These are phyloP conservation scores for Solea senegalensis DNA, from an alignment of 2,113 vertebrate genomes.

Conservation along the genomic window DNA sequence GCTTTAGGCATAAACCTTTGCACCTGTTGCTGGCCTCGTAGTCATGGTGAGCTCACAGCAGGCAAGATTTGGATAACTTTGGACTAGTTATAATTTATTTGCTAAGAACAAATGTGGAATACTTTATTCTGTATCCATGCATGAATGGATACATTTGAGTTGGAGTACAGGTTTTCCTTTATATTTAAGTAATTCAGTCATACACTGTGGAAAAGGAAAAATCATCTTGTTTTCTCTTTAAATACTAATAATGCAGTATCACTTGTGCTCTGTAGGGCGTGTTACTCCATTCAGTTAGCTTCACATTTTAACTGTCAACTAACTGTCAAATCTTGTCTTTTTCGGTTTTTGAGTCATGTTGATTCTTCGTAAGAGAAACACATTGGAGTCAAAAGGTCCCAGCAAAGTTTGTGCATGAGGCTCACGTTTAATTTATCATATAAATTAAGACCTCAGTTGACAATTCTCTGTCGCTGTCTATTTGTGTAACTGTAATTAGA, in stretches of 20 bases:
- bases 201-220: slow-evolving; percentile 39
- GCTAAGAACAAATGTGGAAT: slow-evolving; percentile 9
- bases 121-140: slow-evolving; percentile 42
- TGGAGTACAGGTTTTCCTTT: background rate
- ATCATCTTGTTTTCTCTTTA: slow-evolving; percentile 11
- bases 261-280: slow-evolving; percentile 20
- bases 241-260: background rate
- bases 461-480: slow-evolving; percentile 17
- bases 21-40: slow-evolving; percentile 27
- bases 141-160: slow-evolving; percentile 16
- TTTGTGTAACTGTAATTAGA: slow-evolving; percentile 49
- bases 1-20: slow-evolving; percentile 55
- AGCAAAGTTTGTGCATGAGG: background rate
- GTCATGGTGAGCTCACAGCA: slow-evolving; percentile 26
- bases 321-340: slow-evolving; percentile 47
- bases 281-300: slow-evolving; percentile 6
- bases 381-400: slow-evolving; percentile 3
- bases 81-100: slow-evolving; percentile 40
- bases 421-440: background rate
- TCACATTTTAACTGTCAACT: slow-evolving; percentile 31
- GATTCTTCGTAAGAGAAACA: slow-evolving; percentile 10
- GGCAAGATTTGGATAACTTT: slow-evolving; percentile 15
- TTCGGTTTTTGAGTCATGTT: slow-evolving; percentile 1
- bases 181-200: slow-evolving; percentile 27
- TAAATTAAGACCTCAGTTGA: background rate